Evolutionary conservation across 2,113 vertebrate genomes (phyloP).

Genomic region (Astatoreochromis straeleni): DNA sequence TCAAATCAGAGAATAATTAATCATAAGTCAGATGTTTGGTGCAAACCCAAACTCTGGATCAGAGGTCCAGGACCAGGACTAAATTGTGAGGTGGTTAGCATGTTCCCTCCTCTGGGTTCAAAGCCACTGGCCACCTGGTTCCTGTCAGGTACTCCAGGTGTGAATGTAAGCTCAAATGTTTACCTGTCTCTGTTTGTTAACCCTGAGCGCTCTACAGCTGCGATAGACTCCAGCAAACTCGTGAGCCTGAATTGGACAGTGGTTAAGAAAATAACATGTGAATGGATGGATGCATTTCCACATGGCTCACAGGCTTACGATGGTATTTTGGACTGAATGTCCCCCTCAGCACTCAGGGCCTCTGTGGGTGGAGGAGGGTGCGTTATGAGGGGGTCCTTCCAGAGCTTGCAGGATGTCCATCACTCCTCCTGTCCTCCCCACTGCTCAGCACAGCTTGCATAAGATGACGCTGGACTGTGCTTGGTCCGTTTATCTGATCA

Average conservation of each 20-base stretch:
- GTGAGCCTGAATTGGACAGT: not conserved
- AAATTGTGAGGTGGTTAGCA: not conserved
- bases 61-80: not conserved
- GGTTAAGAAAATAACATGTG: not conserved
- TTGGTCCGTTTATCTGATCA: not conserved
- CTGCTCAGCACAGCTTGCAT: slow-evolving; percentile 1
- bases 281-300: not conserved
- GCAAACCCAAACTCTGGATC: not conserved
- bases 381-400: not conserved
- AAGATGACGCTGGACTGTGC: not conserved
- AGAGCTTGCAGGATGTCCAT: slow-evolving; percentile 2
- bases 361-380: not conserved
- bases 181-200: not conserved
- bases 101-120: no score
- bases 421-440: slow-evolving; percentile 25
- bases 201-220: not conserved
- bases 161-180: not conserved
- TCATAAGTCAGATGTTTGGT: not conserved
- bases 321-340: not conserved
- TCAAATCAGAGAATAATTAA: not conserved
- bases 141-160: not conserved
- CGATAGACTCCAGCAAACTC: not conserved
- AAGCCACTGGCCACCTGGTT: not conserved
- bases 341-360: not conserved
- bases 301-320: not conserved